A percentile compares a stretch with the other conserved stretches of the same genome.
These are phyloP conservation scores for Halcyon senegalensis DNA, from an alignment of 2,113 vertebrate species.

Conservation along the genomic window DNA sequence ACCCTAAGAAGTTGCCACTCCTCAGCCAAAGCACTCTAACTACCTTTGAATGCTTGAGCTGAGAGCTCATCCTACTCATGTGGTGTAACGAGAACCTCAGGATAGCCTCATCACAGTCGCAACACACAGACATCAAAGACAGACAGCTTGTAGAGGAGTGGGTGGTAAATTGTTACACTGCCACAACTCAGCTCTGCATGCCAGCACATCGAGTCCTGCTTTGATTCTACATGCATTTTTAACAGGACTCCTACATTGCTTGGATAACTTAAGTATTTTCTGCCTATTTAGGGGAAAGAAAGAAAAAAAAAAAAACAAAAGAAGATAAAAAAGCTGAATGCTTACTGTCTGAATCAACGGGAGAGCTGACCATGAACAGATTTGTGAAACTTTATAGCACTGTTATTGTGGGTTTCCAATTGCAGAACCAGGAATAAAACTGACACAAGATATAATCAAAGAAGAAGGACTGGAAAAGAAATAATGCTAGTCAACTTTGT, in stretches of 20 bases:
- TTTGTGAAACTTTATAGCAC: conserved; percentile 38
- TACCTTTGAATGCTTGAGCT: not conserved
- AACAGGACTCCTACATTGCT: not conserved
- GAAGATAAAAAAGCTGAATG: not conserved
- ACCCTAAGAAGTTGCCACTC: not conserved
- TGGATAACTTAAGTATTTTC: not conserved
- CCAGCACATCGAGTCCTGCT: not conserved
- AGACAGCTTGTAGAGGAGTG: not conserved
- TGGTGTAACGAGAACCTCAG: not conserved
- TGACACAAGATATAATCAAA: conserved; percentile 54
- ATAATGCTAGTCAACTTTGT: conserved; percentile 24
- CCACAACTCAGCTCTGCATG: not conserved
- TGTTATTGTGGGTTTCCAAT: conserved; percentile 47
- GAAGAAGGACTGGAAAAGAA: conserved; percentile 54
- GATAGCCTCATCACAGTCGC: not conserved
- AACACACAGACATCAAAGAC: not conserved
- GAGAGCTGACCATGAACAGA: conserved; percentile 5
- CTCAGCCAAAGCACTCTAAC: not conserved
- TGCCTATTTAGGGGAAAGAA: fast-evolving
- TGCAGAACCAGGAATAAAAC: conserved; percentile 44
- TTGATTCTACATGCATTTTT: not conserved
- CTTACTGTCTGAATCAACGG: conserved; percentile 1
- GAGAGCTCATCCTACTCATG: not conserved
- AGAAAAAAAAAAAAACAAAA: fast-evolving
- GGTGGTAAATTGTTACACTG: not conserved